phyloP scores from a whole-genome alignment of 2,888 invertebrate genomes.

The Suillia variegata region DNA sequence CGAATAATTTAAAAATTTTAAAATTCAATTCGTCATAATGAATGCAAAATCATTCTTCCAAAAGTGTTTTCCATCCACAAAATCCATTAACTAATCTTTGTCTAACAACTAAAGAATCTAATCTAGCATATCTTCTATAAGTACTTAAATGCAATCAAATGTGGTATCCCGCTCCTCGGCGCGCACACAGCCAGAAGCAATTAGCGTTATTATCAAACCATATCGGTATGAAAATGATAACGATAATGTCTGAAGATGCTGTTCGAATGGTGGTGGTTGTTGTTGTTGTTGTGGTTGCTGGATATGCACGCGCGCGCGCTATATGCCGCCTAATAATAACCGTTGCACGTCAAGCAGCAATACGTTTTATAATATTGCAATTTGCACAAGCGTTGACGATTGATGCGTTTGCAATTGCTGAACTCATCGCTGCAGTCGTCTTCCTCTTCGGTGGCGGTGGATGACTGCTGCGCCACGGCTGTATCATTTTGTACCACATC shows the following conservation, averaged over 20 bases:
- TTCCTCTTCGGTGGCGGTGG: conserved; percentile 66
- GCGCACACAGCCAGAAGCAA: not conserved
- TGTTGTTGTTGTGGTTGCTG: not conserved
- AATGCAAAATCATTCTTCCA: too few relatives aligned
- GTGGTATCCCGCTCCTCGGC: not conserved
- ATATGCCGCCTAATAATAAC: conserved; percentile 20
- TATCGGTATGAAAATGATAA: not conserved
- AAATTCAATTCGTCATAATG: too few relatives aligned
- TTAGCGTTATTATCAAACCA: conserved; percentile 14
- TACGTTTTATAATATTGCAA: conserved; percentile 81
- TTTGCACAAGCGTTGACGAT: conserved; percentile 81
- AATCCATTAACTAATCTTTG: too few relatives aligned
- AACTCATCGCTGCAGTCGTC: conserved; percentile 71
- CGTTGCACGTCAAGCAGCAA: conserved; percentile 75
- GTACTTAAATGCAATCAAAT: conserved; percentile 9
- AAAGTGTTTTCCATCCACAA: too few relatives aligned
- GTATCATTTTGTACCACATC: conserved; percentile 30
- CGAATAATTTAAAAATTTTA: too few relatives aligned
- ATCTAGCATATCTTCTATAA: too few relatives aligned
- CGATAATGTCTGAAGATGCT: too few relatives aligned
- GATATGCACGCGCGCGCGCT: not conserved
- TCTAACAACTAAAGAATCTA: too few relatives aligned
- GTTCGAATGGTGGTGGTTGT: not conserved
- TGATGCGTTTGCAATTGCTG: conserved; percentile 77
- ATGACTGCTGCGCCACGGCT: conserved; percentile 65